Conservation (phyloP, 2,113 vertebrate species). For the Neotoma lepida region DNA sequence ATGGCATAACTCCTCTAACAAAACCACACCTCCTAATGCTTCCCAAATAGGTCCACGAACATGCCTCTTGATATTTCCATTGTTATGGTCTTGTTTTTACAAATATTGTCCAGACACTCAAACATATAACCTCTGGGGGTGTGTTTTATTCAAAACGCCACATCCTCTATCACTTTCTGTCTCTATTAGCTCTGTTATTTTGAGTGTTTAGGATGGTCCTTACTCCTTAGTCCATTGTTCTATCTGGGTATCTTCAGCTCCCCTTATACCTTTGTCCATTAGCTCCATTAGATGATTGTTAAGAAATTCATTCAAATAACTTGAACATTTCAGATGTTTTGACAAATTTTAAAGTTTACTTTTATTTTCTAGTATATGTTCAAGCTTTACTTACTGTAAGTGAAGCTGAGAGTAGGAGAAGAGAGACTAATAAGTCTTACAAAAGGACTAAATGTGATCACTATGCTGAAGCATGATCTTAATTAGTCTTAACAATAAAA, state of each 20-base stretch:
- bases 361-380: slow-evolving; percentile 24
- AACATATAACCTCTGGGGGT: background rate
- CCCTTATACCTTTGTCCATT: background rate
- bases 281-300: background rate
- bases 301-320: slow-evolving; percentile 13
- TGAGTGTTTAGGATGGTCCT: background rate
- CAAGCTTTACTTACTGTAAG: background rate
- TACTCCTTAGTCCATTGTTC: background rate
- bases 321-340: background rate
- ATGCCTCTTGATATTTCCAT: background rate
- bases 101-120: background rate
- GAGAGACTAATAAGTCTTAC: background rate
- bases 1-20: background rate
- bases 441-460: background rate
- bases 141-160: background rate
- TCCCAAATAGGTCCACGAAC: background rate
- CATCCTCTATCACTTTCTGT: background rate
- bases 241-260: background rate
- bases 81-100: background rate
- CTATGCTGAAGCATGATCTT: background rate
- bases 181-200: background rate
- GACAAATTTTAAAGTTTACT: background rate
- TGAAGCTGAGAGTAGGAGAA: background rate
- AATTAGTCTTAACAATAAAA: no score
- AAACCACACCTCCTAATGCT: background rate